Conservation (phyloP, 2,888 invertebrate genomes). For the Candidula unifasciata region DNA sequence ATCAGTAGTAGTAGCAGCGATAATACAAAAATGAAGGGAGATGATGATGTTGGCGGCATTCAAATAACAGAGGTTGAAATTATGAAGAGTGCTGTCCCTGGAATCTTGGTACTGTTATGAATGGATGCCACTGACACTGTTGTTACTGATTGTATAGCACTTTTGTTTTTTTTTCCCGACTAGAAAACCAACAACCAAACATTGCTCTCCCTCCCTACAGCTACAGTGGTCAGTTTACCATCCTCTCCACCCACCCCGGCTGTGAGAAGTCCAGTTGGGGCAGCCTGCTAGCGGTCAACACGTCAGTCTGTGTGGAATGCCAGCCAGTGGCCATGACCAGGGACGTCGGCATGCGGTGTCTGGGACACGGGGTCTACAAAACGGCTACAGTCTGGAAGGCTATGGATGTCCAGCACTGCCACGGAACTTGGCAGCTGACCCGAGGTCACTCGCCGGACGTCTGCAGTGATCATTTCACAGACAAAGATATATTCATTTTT, state of each 20-base stretch:
- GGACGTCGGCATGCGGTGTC: conserved; percentile 85
- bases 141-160: too few relatives aligned
- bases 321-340: conserved; percentile 89
- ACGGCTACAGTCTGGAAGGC: conserved; percentile 77
- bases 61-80: too few relatives aligned
- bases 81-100: too few relatives aligned
- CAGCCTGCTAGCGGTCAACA: conserved; percentile 79
- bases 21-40: too few relatives aligned
- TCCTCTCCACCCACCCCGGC: conserved; percentile 79
- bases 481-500: conserved; percentile 31
- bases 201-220: conserved; percentile 81
- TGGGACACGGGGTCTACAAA: conserved; percentile 88
- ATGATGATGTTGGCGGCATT: too few relatives aligned
- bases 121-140: too few relatives aligned
- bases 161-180: too few relatives aligned
- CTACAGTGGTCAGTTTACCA: conserved; percentile 91
- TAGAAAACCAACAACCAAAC: too few relatives aligned
- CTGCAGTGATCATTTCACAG: conserved; percentile 70
- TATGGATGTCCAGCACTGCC: conserved; percentile 90
- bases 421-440: conserved; percentile 89
- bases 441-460: conserved; percentile 72
- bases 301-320: conserved; percentile 88
- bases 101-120: too few relatives aligned
- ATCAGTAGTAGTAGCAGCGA: too few relatives aligned
- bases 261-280: conserved; percentile 81